These are phyloP conservation scores for Mohoua ochrocephala DNA, from an alignment of 2,113 vertebrate species.

Conservation along the genomic window DNA sequence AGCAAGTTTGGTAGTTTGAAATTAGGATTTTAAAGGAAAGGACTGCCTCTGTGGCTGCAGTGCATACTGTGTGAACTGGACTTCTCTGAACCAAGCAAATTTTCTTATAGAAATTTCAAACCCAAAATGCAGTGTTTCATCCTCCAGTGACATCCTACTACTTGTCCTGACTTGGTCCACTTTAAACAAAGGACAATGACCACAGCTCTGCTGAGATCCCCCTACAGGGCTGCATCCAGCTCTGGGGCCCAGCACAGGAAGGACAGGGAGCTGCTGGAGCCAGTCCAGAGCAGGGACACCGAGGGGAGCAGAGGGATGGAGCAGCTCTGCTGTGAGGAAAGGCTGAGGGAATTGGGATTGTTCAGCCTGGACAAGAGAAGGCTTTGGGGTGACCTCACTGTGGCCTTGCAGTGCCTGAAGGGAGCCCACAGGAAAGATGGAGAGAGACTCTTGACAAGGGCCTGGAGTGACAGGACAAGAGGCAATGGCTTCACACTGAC, in stretches of 20 bases:
- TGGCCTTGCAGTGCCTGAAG: neutral
- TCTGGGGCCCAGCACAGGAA: neutral
- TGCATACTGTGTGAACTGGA: neutral
- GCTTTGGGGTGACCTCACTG: neutral
- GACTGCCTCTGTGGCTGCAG: neutral
- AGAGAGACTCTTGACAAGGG: neutral
- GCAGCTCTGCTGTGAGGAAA: too few relatives aligned
- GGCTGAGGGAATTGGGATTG: too few relatives aligned
- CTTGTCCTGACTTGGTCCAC: neutral
- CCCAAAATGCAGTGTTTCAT: neutral
- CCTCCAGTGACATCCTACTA: neutral
- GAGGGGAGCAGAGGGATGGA: too few relatives aligned
- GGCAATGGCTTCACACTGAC: rapidly evolving
- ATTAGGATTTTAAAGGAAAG: neutral
- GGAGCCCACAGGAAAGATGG: neutral
- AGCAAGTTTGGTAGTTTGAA: neutral
- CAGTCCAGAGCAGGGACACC: too few relatives aligned
- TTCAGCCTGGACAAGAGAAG: neutral
- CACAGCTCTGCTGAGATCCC: neutral
- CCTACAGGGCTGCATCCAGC: neutral
- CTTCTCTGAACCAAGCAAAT: neutral
- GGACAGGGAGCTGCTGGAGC: too few relatives aligned
- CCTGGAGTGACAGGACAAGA: neutral
- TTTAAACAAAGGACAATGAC: neutral
- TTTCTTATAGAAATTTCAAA: neutral